These are phyloP conservation scores for Parnassius glacialis DNA, from an alignment of 2,888 invertebrate species.

Conservation along the genomic window DNA sequence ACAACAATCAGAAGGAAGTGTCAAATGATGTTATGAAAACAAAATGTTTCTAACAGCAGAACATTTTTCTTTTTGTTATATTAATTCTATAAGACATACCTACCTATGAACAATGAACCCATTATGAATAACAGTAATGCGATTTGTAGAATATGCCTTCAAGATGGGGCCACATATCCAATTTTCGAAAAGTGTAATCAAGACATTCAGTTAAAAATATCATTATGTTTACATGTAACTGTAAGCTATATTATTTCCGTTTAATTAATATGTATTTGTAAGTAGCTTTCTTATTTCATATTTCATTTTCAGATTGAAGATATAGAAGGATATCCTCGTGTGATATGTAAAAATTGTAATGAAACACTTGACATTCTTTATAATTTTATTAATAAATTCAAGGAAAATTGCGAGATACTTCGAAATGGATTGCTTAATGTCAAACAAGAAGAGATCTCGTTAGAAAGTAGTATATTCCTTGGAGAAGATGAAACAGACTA, in stretches of 20 bases:
- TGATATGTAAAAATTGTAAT: conserved; percentile 59
- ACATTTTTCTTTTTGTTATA: not conserved
- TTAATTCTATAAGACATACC: not conserved
- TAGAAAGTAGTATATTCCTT: not conserved
- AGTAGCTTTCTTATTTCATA: conserved; percentile 1
- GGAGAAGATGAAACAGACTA: not conserved
- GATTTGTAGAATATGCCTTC: conserved; percentile 65
- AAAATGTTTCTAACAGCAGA: not conserved
- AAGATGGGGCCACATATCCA: conserved; percentile 52
- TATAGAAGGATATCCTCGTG: conserved; percentile 58
- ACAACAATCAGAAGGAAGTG: no score
- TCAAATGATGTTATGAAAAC: no score
- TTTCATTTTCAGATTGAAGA: conserved; percentile 59
- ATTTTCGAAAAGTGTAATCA: conserved; percentile 51
- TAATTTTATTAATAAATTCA: conserved; percentile 59
- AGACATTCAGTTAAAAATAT: conserved; percentile 48
- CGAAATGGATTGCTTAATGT: conserved; percentile 45
- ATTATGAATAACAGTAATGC: conserved; percentile 6
- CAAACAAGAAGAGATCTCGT: conserved; percentile 47
- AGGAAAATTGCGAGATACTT: conserved; percentile 50
- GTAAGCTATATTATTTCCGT: conserved; percentile 35
- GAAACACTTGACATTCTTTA: conserved; percentile 47
- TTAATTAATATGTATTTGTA: not conserved
- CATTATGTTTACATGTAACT: conserved; percentile 57
- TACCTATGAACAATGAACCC: not conserved